These are phyloP conservation scores for Willisornis vidua DNA, from an alignment of 2,113 vertebrate genomes.

Conservation along the genomic window DNA sequence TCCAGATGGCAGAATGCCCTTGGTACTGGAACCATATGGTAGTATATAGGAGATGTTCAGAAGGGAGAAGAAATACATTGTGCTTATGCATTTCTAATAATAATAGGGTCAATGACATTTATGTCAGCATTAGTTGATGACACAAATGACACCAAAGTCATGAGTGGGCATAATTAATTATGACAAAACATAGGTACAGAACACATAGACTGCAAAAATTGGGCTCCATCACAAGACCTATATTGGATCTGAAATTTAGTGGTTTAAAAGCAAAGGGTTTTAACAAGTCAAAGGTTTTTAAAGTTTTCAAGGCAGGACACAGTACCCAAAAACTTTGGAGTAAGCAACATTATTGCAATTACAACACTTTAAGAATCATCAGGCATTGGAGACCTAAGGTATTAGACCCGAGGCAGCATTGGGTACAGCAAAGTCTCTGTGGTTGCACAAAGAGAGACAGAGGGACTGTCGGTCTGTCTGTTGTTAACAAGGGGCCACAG, in stretches of 20 bases:
- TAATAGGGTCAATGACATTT: conserved; percentile 7
- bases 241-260: background rate
- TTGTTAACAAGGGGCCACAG: background rate
- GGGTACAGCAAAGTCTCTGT: background rate
- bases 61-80: conserved; percentile 31
- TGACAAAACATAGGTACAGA: background rate
- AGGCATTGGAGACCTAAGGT: background rate
- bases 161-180: background rate
- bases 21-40: conserved; percentile 73
- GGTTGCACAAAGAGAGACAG: background rate
- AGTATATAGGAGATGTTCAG: conserved; percentile 18
- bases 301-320: background rate
- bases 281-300: background rate
- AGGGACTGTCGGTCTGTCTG: background rate
- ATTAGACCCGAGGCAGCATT: fast-evolving
- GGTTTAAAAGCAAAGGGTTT: background rate
- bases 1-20: conserved; percentile 73
- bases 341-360: background rate
- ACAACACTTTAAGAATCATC: background rate
- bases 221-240: background rate
- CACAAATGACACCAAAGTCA: background rate
- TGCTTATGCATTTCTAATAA: conserved; percentile 5
- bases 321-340: background rate
- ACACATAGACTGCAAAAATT: background rate
- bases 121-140: conserved; percentile 15